Evolutionary conservation across 2,888 invertebrate species (phyloP), one percentile per base, ranked within the genome.

Genomic region (Danaus chrysippus): DNA sequence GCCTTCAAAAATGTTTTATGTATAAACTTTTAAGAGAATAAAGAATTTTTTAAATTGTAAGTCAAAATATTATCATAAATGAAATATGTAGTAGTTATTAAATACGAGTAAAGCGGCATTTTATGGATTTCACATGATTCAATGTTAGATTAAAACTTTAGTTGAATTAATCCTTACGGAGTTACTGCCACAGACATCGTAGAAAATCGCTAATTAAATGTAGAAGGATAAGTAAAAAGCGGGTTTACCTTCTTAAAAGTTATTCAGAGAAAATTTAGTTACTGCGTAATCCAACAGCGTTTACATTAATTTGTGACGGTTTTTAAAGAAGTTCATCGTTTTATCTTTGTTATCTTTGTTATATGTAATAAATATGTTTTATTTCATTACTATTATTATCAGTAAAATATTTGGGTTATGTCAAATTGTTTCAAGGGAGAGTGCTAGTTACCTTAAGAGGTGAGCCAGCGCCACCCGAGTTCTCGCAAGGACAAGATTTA

Each of bases 401-500:
- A 56, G 42, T 3, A 9, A 55, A 11, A 60, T 17, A 19, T 54
- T 54, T 54, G 17, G 42, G 54, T 42, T 13, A 54, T 44, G n/a
- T 88, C 80, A 83, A 87, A 84, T 81, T 77, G 75, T 80, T 78
- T 73, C 75, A 78, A 74, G 75, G 77, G 77, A 75, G 74, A 76
- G 77, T 80, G 78, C 79, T 82, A 78, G 79, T 78, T 78, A 84
- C 82, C 82, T 82, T 68, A 67, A 68, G 77, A 86, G 86, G 85
- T 83, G 81, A 84, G 78, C 68, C 75, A 81, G 82, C 83, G 82
- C 81, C 83, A 77, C 76, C 75, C 76, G 81, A 84, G 81, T 81
- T 83, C 75, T 77, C 82, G 76, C 78, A 74, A 79, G 79, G 85
- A 85, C 84, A 89, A 91, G 90, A 91, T 91, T 91, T 91, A 91